Evolutionary conservation across 2,797 vertebrate genomes (phyloP).

Genomic region (Rallus crepitans): DNA sequence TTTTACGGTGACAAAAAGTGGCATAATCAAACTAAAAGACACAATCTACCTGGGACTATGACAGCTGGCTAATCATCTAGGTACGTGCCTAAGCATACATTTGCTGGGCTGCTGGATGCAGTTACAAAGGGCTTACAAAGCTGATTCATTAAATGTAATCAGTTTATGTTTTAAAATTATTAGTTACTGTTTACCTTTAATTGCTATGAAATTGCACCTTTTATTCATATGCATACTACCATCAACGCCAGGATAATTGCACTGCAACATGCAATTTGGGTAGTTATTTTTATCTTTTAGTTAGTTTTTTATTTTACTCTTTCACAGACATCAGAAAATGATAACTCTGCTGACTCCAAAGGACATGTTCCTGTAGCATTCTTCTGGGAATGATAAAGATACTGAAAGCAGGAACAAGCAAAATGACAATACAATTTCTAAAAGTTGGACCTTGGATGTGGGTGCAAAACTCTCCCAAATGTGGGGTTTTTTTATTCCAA

Average conservation of each 20-base stretch:
- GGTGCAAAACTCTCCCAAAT: not conserved
- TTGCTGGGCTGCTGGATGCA: not conserved
- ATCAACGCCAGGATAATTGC: not conserved
- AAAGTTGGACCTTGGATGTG: not conserved
- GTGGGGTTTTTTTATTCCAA: not conserved
- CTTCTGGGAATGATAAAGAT: not conserved
- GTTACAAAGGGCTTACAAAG: not conserved
- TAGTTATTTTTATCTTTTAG: not conserved
- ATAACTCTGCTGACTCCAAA: not conserved
- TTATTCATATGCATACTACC: not conserved
- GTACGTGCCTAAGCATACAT: not conserved
- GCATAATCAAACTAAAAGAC: not conserved
- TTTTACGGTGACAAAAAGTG: not conserved
- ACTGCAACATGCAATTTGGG: not conserved
- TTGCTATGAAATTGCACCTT: not conserved
- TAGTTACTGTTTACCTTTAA: not conserved
- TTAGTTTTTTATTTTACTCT: not conserved
- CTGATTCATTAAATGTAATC: not conserved
- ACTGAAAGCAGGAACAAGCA: not conserved
- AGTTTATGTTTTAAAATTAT: constrained; percentile 16
- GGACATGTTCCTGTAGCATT: not conserved
- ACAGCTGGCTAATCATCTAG: constrained; percentile 18
- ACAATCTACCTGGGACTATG: not conserved
- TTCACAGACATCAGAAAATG: not conserved
- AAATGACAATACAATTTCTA: not conserved